Evolutionary conservation across 35 echinoderm and acorn worm species (phyloP).

Genomic region (Holothuria glaberrima): DNA sequence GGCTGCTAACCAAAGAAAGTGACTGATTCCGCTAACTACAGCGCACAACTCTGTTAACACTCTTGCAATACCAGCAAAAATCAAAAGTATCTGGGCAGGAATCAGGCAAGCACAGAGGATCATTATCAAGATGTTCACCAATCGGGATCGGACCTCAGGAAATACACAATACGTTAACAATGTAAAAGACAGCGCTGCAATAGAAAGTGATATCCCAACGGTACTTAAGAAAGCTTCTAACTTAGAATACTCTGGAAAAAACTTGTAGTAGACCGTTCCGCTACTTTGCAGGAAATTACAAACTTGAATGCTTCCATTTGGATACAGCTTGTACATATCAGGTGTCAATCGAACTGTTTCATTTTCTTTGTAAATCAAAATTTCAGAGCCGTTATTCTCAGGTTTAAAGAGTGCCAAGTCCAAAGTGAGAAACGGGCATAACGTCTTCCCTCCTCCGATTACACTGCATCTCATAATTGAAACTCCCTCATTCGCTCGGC

Average conservation of each 20-base stretch:
- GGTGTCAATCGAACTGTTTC: background rate
- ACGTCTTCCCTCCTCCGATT: background rate
- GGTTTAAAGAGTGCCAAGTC: background rate
- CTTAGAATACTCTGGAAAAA: background rate
- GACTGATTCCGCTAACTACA: background rate
- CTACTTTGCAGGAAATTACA: background rate
- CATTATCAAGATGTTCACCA: slow-evolving; percentile 30
- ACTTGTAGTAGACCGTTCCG: background rate
- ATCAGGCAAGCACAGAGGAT: slow-evolving; percentile 2
- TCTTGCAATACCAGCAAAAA: slow-evolving; percentile 2
- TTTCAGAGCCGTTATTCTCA: background rate
- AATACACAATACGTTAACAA: slow-evolving; percentile 14
- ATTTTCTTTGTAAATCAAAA: background rate
- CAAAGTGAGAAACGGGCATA: background rate
- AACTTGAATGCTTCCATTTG: background rate
- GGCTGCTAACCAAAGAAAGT: slow-evolving; percentile 33
- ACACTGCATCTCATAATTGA: background rate
- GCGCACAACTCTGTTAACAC: background rate
- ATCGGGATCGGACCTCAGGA: background rate
- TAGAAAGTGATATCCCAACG: slow-evolving; percentile 7
- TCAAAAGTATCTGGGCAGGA: background rate
- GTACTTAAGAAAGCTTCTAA: slow-evolving; percentile 1
- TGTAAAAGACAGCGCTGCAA: background rate
- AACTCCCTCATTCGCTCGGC: background rate
- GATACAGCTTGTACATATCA: background rate